Base-by-base conservation (phyloP, 2,113 vertebrate species). In the Falcunculus frontatus region DNA sequence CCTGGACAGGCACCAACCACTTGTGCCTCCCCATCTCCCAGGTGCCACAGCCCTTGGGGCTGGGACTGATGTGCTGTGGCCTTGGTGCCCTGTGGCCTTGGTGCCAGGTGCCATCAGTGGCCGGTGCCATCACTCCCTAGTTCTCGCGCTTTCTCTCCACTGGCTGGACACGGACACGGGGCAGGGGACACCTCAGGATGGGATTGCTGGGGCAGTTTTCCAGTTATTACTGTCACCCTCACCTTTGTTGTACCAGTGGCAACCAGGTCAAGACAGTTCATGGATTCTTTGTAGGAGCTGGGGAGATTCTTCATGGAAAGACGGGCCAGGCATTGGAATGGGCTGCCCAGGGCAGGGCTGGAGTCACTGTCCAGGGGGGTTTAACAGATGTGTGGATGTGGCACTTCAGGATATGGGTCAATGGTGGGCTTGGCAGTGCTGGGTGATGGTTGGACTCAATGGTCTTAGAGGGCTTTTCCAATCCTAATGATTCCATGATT, bases 131-230 rank as follows among this genome's bases (percentile, higher is more conserved):
- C 46, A 16, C 39, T 33, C 37, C 57, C 47, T 39, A 11, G 39
- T 1, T 65, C 10, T 46, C 47, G 10, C 35, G 47, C 62, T 4
- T 4, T 21, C 78, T 63, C 25, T 72, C 26, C 8, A 3, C 29
- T 33, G 37, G 47, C 42, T 39, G 52, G 52, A 22, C 17, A 26
- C 1, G 13, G 49, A 8, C 53, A 44, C 0, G 0, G 59, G 30
- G 22, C 15, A 52, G 33, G 35, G 19, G 29, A 6, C 46, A 69
- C 20, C 53, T 73, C 3, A 1, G 39, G 21, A 14, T 0, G 1
- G 30, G 29, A 29, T 1, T 59, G 29, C 55, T 69, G 68, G 64
- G 63, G 13, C 39, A 80, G 29, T 37, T 79, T 29, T 52, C 47
- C 62, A 30, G 33, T 37, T 49, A 30, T 13, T 41, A 13, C 22